phyloP scores from a whole-genome alignment of 2,113 vertebrate species.

The Tragelaphus buxtoni region DNA sequence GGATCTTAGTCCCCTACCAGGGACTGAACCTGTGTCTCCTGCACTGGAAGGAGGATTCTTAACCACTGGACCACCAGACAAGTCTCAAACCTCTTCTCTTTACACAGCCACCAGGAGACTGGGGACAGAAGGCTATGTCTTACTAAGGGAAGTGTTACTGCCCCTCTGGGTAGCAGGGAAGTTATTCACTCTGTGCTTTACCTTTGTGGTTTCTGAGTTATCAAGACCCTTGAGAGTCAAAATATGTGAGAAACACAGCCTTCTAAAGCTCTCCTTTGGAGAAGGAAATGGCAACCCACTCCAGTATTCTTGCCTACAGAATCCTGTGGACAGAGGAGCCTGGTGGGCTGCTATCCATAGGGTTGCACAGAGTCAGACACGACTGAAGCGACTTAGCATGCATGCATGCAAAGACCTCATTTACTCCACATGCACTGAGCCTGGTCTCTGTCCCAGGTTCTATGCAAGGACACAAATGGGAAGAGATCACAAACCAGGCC shows the following conservation, averaged over 20 bases:
- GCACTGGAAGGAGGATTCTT: background rate
- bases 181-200: background rate
- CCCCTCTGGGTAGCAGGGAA: background rate
- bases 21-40: background rate
- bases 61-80: background rate
- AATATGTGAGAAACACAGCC: background rate
- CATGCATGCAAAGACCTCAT: background rate
- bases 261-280: background rate
- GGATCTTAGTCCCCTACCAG: background rate
- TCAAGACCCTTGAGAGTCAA: background rate
- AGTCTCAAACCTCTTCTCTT: background rate
- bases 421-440: rapidly evolving
- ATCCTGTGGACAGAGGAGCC: background rate
- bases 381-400: background rate
- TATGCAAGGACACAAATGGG: background rate
- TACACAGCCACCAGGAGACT: background rate
- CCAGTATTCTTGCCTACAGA: background rate
- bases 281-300: background rate
- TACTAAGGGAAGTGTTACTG: background rate
- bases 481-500: background rate
- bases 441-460: background rate
- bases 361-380: background rate
- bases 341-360: background rate
- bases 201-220: background rate
- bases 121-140: background rate